Percentiles rank a stretch among this genome's conserved stretches.
Conservation (phyloP, 2,797 vertebrate species). For the Lophotriccus pileatus region DNA sequence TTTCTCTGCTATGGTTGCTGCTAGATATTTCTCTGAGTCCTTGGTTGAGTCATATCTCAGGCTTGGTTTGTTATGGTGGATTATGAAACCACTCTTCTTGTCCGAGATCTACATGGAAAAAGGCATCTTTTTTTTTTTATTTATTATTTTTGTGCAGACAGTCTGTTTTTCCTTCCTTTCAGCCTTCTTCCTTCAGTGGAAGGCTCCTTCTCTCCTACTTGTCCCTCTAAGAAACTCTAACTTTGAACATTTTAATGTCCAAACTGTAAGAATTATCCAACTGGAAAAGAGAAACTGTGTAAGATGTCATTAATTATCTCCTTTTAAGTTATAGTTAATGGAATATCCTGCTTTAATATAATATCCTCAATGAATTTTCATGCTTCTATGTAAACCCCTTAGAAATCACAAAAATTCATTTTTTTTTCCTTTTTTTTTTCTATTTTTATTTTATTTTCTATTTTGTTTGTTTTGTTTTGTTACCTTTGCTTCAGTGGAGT, state of each 20-base stretch:
- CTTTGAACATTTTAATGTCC: neutral
- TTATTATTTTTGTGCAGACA: neutral
- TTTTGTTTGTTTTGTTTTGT: neutral
- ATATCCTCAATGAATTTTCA: neutral
- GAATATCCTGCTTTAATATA: neutral
- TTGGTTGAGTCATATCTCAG: neutral
- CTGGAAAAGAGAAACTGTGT: neutral
- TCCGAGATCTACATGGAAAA: neutral
- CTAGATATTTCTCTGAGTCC: rapidly evolving
- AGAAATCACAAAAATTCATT: neutral
- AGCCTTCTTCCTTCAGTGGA: neutral
- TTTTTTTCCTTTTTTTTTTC: neutral
- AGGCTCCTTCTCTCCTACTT: neutral
- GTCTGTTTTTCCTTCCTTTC: neutral
- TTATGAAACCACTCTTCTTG: neutral
- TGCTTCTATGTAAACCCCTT: neutral
- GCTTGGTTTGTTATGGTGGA: neutral
- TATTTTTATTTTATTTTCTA: neutral
- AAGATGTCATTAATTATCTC: neutral
- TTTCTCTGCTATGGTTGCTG: neutral
- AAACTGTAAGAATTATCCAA: neutral
- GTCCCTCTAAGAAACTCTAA: neutral
- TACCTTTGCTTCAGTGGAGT: neutral
- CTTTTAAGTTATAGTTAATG: neutral
- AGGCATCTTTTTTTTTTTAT: neutral